A percentile compares a stretch with the other conserved stretches of the same genome.
Evolutionary conservation across 2,113 vertebrate species (phyloP).

Genomic region (Tupaia chinensis): DNA sequence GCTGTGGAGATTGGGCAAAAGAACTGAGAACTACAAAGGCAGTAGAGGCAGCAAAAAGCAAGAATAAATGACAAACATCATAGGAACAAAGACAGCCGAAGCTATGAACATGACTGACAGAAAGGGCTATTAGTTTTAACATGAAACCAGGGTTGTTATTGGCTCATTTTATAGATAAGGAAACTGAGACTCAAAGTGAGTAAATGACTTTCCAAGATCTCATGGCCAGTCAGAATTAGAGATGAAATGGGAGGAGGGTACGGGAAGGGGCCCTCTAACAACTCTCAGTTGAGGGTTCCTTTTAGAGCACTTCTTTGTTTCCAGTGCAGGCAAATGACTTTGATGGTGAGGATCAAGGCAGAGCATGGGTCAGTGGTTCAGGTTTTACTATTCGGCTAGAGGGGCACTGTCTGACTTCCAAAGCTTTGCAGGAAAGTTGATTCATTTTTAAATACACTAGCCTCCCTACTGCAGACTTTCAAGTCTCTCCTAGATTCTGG

Average conservation of each 20-base stretch:
- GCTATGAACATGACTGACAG: no score
- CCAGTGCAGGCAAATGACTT: background rate
- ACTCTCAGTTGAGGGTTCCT: background rate
- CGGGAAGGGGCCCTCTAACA: background rate
- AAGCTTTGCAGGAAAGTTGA: constrained; percentile 2
- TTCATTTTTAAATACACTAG: constrained; percentile 11
- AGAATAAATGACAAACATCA: background rate
- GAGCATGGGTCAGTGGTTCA: background rate
- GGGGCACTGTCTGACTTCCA: background rate
- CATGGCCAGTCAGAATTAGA: background rate
- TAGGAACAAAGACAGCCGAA: background rate
- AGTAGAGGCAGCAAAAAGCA: background rate
- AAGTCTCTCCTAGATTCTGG: background rate
- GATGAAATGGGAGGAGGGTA: background rate
- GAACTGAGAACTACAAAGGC: background rate
- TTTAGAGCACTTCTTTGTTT: background rate
- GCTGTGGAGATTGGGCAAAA: background rate
- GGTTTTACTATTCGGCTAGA: background rate
- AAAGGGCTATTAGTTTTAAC: background rate
- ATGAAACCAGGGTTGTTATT: background rate
- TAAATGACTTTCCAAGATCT: constrained; percentile 88
- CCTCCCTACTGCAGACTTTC: background rate
- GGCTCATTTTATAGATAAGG: background rate
- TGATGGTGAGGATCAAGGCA: background rate
- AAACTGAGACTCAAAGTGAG: background rate